These are phyloP conservation scores for Eurytoma californica DNA, from an alignment of 2,888 invertebrate genomes.

Conservation along the genomic window DNA sequence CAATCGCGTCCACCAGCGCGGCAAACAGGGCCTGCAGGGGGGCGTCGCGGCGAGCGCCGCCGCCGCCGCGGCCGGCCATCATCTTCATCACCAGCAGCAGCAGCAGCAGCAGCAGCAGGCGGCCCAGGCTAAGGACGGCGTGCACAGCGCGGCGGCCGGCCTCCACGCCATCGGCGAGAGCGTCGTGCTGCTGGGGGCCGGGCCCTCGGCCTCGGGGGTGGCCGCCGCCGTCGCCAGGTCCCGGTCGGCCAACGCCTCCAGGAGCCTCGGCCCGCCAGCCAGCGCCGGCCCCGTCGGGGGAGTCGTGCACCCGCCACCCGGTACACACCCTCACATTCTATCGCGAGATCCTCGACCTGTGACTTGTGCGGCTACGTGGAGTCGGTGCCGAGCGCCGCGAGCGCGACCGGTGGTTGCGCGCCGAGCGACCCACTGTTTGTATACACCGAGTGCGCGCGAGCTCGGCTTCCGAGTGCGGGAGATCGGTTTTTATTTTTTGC, in stretches of 20 bases:
- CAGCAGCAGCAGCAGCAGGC: slow-evolving; percentile 33
- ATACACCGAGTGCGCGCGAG: neutral
- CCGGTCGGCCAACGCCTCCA: slow-evolving; percentile 53
- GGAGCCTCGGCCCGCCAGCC: neutral
- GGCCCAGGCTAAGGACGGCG: slow-evolving; percentile 57
- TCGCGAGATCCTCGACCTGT: neutral
- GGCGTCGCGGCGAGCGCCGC: slow-evolving; percentile 60
- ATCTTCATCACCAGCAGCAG: slow-evolving; percentile 54
- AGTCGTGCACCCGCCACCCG: slow-evolving; percentile 14
- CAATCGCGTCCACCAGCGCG: slow-evolving; percentile 77
- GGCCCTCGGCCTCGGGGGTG: slow-evolving; percentile 53
- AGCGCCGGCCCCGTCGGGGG: slow-evolving; percentile 6
- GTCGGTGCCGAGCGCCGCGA: neutral
- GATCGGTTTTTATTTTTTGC: too few species aligned
- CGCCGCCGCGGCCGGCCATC: slow-evolving; percentile 38
- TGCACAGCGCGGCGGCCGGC: slow-evolving; percentile 56
- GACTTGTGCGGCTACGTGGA: neutral
- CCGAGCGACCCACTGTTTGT: neutral
- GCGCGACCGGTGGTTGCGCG: neutral
- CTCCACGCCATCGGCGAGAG: slow-evolving; percentile 61
- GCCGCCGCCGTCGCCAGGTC: slow-evolving; percentile 55
- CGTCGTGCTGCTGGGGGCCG: slow-evolving; percentile 57
- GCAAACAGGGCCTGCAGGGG: slow-evolving; percentile 37
- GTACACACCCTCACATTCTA: slow-evolving; percentile 6
- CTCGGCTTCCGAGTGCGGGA: too few species aligned